Conservation (phyloP, 2,888 invertebrate genomes). For the Cabera pusaria region DNA sequence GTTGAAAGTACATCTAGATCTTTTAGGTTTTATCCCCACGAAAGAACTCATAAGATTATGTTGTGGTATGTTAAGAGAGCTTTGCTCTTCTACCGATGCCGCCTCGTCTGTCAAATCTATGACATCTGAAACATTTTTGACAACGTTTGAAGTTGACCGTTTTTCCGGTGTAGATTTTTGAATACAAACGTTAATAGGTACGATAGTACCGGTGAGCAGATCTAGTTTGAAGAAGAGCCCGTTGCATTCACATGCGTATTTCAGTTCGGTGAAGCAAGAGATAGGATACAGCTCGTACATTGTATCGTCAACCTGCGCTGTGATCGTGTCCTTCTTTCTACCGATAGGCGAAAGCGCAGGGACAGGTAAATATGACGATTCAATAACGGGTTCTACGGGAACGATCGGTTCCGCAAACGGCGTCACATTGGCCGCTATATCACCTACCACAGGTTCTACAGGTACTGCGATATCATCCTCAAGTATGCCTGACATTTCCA, state of each 20-base stretch:
- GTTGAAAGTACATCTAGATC: too few relatives aligned
- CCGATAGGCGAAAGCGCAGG: constrained; percentile 5
- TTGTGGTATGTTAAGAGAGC: too few relatives aligned
- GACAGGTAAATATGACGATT: constrained; percentile 2
- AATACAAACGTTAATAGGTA: constrained; percentile 61
- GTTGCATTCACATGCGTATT: constrained; percentile 51
- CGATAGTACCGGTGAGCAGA: constrained; percentile 48
- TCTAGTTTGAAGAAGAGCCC: constrained; percentile 64
- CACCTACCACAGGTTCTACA: neutral
- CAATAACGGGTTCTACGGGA: constrained; percentile 6
- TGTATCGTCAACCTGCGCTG: constrained; percentile 12
- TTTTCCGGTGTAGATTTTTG: constrained; percentile 38
- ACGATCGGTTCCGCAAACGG: too few relatives aligned
- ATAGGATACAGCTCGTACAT: constrained; percentile 41
- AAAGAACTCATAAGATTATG: too few relatives aligned
- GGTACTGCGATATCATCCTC: constrained; percentile 50
- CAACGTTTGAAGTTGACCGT: neutral
- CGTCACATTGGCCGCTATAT: too few relatives aligned
- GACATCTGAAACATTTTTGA: constrained; percentile 27
- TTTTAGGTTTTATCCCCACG: too few relatives aligned
- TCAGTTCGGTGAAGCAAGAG: constrained; percentile 56
- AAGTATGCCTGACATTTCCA: constrained; percentile 77
- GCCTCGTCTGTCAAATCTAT: constrained; percentile 66
- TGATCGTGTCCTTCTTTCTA: constrained; percentile 4
- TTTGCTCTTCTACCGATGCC: constrained; percentile 14